Evolutionary conservation across 2,113 vertebrate genomes (phyloP).

Genomic region (Eclectus roratus): DNA sequence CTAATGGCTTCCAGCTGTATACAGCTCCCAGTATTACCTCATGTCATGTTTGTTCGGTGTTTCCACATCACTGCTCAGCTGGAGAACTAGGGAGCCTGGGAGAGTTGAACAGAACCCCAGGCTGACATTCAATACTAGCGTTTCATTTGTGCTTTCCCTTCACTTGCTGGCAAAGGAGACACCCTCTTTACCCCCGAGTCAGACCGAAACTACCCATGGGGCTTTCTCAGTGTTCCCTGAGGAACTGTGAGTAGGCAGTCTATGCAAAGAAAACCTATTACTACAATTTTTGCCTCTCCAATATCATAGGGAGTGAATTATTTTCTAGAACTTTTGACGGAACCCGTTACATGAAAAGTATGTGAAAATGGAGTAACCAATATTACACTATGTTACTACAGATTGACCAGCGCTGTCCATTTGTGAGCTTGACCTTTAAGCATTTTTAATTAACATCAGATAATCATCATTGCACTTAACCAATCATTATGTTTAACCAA

Average conservation of each 20-base stretch:
- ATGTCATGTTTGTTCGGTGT: background rate
- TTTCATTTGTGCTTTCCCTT: background rate
- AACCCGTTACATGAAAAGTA: background rate
- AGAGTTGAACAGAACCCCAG: background rate
- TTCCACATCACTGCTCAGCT: background rate
- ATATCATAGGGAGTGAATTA: background rate
- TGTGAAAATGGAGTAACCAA: background rate
- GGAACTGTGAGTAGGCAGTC: background rate
- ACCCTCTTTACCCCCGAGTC: background rate
- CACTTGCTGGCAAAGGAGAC: background rate
- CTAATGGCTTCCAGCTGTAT: background rate
- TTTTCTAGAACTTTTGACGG: background rate
- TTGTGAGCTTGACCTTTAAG: background rate
- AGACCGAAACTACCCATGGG: background rate
- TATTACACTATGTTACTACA: background rate
- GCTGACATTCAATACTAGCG: fast-evolving
- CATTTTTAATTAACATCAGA: background rate
- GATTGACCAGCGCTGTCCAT: background rate
- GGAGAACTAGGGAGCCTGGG: background rate
- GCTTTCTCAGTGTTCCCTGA: background rate
- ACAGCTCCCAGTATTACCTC: background rate
- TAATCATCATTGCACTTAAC: background rate
- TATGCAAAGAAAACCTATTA: background rate
- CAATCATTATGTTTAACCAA: background rate
- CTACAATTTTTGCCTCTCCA: background rate